These are phyloP conservation scores for Temnothorax longispinosus DNA, from an alignment of 1,140 invertebrate species.

Conservation along the genomic window DNA sequence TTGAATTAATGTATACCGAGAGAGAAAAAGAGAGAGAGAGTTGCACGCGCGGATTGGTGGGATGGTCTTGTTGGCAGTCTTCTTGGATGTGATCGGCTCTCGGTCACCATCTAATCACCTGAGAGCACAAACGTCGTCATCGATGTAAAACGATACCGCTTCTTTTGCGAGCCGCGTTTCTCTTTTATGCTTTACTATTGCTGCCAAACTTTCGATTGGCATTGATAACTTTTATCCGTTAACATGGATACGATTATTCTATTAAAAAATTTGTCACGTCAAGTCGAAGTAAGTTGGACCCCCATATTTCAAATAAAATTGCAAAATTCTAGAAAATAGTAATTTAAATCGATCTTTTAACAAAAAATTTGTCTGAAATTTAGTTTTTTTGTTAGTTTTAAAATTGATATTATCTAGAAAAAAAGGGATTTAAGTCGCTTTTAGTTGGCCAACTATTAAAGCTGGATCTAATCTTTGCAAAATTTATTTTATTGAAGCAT, in stretches of 20 bases:
- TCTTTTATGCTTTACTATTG: conserved; percentile 16
- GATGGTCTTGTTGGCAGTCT: conserved; percentile 73
- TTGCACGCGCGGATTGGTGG: conserved; percentile 63
- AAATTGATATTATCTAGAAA: background rate
- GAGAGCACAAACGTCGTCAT: conserved; percentile 56
- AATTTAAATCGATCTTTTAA: background rate
- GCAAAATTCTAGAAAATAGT: background rate
- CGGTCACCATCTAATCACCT: conserved; percentile 69
- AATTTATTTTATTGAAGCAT: background rate
- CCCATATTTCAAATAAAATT: background rate
- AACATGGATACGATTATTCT: conserved; percentile 12
- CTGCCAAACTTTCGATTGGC: conserved; percentile 33
- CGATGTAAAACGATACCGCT: conserved; percentile 19
- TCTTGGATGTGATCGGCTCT: conserved; percentile 60
- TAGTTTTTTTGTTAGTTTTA: background rate
- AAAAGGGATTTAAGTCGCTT: background rate
- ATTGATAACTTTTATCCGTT: background rate
- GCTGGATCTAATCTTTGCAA: background rate
- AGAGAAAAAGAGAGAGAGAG: background rate
- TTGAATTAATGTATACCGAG: conserved; percentile 75
- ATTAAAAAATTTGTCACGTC: background rate
- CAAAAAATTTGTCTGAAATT: background rate
- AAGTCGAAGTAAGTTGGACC: background rate
- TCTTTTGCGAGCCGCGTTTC: background rate
- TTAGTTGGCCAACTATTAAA: background rate